These are phyloP conservation scores for Telenomus remus DNA, from an alignment of 1,140 invertebrate genomes.

Conservation along the genomic window DNA sequence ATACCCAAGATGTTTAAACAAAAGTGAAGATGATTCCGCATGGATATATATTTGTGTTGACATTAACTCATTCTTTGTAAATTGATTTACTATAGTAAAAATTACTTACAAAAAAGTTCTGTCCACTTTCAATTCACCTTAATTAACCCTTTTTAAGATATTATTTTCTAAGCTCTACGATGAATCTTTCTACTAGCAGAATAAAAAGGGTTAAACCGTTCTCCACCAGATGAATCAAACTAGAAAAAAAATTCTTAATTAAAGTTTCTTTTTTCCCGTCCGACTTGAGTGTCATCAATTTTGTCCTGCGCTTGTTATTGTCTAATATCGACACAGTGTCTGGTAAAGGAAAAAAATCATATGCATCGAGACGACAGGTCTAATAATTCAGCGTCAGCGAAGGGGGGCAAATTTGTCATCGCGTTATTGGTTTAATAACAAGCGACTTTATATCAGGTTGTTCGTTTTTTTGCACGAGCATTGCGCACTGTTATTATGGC, in stretches of 20 bases:
- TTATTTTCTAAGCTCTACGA: too few species aligned
- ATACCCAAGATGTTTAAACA: conserved; percentile 53
- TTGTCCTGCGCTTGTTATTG: background rate
- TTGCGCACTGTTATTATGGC: conserved; percentile 48
- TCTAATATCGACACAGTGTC: background rate
- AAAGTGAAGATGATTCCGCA: conserved; percentile 41
- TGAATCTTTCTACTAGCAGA: too few species aligned
- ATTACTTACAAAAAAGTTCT: background rate
- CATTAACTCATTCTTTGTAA: conserved; percentile 44
- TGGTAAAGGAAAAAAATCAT: conserved; percentile 17
- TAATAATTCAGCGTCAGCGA: conserved; percentile 31
- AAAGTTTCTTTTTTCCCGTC: too few species aligned
- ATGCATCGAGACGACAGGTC: conserved; percentile 6
- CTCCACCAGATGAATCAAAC: too few species aligned
- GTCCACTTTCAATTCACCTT: too few species aligned
- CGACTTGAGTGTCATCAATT: background rate
- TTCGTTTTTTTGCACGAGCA: conserved; percentile 35
- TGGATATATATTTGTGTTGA: conserved; percentile 44
- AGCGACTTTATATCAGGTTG: conserved; percentile 46
- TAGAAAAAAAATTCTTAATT: too few species aligned
- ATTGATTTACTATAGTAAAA: conserved; percentile 29
- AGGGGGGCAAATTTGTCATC: conserved; percentile 34
- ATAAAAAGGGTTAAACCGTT: too few species aligned
- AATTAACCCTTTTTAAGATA: too few species aligned
- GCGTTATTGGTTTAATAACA: conserved; percentile 50